phyloP scores from a whole-genome alignment of 2,113 vertebrate species.

The Xenopus tropicalis region UCB_Xtro_10.0 CM004451.2:5134501-5135000 shows the following conservation, averaged over 20 bases:
- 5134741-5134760: slow-evolving; percentile 42
- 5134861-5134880: slow-evolving; percentile 42
- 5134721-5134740: slow-evolving; percentile 34
- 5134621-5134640: slow-evolving; percentile 42
- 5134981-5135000: slow-evolving; percentile 42
- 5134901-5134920: slow-evolving; percentile 42
- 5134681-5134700: slow-evolving; percentile 33
- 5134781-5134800: slow-evolving; percentile 42
- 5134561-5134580: slow-evolving; percentile 32
- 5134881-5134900: slow-evolving; percentile 32
- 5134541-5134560: slow-evolving; percentile 42
- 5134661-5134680: slow-evolving; percentile 42
- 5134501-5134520: slow-evolving; percentile 42
- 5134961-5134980: slow-evolving; percentile 33
- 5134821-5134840: slow-evolving; percentile 42
- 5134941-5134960: slow-evolving; percentile 42
- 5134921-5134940: slow-evolving; percentile 33
- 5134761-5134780: slow-evolving; percentile 32
- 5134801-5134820: slow-evolving; percentile 32
- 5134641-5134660: slow-evolving; percentile 32
- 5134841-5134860: slow-evolving; percentile 33
- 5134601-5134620: slow-evolving; percentile 33
- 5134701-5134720: slow-evolving; percentile 42
- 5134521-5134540: slow-evolving; percentile 33
- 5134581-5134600: slow-evolving; percentile 42